Conservation (phyloP, 2,888 invertebrate genomes). For the Pristionchus japonicus region DNA sequence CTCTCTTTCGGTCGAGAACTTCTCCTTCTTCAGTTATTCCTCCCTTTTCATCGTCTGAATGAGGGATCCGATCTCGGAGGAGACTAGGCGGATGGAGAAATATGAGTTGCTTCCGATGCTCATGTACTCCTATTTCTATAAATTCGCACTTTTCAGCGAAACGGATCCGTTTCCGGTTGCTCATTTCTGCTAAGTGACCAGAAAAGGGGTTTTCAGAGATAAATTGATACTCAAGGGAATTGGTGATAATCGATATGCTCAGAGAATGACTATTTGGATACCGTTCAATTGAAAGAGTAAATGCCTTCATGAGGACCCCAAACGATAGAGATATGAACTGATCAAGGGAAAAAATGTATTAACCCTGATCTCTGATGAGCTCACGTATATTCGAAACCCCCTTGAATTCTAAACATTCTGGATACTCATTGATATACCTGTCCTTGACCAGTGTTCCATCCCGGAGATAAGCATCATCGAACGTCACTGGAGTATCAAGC, state of each 20-base stretch:
- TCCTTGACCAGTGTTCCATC: not conserved
- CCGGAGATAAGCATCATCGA: not conserved
- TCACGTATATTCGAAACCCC: no score
- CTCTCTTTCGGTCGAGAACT: not conserved
- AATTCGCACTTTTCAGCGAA: not conserved
- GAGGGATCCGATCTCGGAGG: not conserved
- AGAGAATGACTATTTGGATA: no score
- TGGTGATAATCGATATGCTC: no score
- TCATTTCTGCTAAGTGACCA: no score
- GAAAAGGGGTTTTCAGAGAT: no score
- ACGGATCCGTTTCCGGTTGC: not conserved
- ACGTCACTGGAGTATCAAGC: not conserved
- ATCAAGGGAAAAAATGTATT: no score
- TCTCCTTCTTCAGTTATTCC: not conserved
- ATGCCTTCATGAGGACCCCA: no score
- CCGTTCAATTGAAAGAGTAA: no score
- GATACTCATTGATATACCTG: not conserved
- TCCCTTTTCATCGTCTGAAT: not conserved
- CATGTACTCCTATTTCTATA: not conserved
- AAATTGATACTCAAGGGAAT: no score
- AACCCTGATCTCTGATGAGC: no score
- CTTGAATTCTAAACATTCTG: no score
- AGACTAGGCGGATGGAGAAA: not conserved
- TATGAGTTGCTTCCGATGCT: not conserved
- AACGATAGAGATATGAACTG: no score